phyloP scores from a whole-genome alignment of 2,113 vertebrate genomes.

The Rhinogobius similis region DNA sequence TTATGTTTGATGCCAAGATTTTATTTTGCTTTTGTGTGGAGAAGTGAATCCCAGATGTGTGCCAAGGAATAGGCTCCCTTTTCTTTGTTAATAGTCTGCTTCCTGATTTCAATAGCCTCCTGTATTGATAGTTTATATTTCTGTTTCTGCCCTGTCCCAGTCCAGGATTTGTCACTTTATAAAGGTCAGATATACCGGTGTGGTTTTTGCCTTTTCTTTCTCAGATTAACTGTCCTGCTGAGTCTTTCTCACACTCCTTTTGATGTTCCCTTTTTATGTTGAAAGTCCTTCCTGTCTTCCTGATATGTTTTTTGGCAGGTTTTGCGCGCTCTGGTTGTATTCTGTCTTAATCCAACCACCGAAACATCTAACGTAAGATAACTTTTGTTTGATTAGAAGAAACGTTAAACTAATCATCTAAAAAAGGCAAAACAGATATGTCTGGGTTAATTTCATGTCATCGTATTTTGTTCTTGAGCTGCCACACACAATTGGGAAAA shows the following conservation, averaged over 20 bases:
- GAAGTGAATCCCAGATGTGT: neutral
- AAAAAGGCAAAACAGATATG: neutral
- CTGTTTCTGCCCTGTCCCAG: neutral
- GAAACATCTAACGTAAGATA: neutral
- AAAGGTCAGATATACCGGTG: neutral
- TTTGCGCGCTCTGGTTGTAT: no score
- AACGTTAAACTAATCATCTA: neutral
- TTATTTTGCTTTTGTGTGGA: constrained; percentile 17
- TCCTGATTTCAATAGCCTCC: neutral
- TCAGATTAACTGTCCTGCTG: neutral
- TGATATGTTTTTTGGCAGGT: neutral
- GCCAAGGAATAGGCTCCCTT: neutral
- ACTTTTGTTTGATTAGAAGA: neutral
- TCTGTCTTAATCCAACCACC: no score
- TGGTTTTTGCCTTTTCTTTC: neutral
- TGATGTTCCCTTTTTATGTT: neutral
- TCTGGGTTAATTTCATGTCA: no score
- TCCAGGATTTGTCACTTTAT: no score
- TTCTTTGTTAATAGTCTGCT: neutral
- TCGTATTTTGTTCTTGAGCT: neutral
- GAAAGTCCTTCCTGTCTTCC: neutral
- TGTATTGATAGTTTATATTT: neutral
- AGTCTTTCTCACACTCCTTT: neutral
- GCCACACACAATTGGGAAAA: no score
- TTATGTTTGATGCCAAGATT: constrained; percentile 17